These are phyloP conservation scores for Crotalus horridus DNA, from an alignment of 2,113 vertebrate genomes.

Conservation along the genomic window DNA sequence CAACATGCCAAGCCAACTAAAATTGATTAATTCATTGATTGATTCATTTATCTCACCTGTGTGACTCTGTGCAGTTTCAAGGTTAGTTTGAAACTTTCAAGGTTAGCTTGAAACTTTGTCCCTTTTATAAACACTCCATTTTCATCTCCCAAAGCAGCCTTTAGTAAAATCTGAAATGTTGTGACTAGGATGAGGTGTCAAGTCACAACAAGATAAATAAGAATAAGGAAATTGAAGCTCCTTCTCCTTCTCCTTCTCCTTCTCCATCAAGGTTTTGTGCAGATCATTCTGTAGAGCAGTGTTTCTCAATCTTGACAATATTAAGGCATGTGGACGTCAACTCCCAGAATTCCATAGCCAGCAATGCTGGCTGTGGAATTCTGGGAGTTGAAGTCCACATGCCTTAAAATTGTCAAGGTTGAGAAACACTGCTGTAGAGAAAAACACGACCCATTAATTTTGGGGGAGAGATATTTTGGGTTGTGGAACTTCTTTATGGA, in stretches of 20 bases:
- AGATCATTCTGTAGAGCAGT: not conserved
- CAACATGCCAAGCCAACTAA: not conserved
- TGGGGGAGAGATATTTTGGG: not conserved
- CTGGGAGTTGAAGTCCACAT: no score
- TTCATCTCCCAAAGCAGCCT: not conserved
- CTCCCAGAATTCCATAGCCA: no score
- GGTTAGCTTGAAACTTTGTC: not conserved
- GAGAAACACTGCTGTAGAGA: not conserved
- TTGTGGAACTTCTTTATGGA: not conserved
- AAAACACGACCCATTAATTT: slow-evolving; percentile 9
- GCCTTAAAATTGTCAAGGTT: no score
- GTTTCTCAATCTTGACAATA: no score
- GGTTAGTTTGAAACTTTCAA: not conserved
- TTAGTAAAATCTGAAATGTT: not conserved
- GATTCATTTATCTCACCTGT: not conserved
- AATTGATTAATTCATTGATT: not conserved
- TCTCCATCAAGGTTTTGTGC: not conserved
- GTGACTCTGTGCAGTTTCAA: not conserved
- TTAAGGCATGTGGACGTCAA: no score
- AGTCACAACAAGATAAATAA: not conserved
- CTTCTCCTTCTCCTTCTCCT: no score
- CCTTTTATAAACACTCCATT: not conserved
- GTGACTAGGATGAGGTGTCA: not conserved
- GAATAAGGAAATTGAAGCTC: not conserved
- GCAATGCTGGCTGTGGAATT: no score